These are phyloP conservation scores for Drosophila punjabiensis DNA, from an alignment of 1,140 invertebrate species.

Conservation along the genomic window DNA sequence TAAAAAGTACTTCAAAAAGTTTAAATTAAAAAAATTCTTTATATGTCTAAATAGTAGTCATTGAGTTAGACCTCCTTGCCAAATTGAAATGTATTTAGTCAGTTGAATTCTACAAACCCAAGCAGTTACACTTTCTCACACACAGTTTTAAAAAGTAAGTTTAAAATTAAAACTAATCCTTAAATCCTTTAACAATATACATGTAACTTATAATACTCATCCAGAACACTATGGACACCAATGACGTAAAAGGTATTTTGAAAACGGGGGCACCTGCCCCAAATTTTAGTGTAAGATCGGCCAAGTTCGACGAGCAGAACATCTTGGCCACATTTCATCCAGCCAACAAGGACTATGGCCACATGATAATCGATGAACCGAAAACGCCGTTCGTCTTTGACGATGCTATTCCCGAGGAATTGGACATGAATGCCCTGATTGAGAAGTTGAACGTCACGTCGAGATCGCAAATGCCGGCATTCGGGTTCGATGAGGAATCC, in stretches of 20 bases:
- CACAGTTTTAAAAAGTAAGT: neutral
- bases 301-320: constrained; percentile 73
- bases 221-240: constrained; percentile 4
- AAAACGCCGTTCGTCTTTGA: constrained; percentile 95
- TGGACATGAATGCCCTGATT: constrained; percentile 91
- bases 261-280: constrained; percentile 1
- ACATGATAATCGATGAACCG: constrained; percentile 99
- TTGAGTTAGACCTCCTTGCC: neutral
- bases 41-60: neutral
- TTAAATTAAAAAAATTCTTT: neutral
- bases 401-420: constrained; percentile 88
- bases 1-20: no score
- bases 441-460: constrained; percentile 86
- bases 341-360: constrained; percentile 93
- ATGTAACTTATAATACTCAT: neutral
- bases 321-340: constrained; percentile 72
- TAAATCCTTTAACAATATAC: neutral
- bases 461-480: constrained; percentile 51
- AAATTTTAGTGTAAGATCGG: constrained; percentile 23
- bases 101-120: constrained; percentile 7
- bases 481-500: constrained; percentile 66
- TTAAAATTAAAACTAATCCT: no score
- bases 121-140: neutral
- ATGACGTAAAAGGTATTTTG: constrained; percentile 43
- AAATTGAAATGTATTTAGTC: neutral